phyloP scores from a whole-genome alignment of 2,113 vertebrate species.

The Nothobranchius furzeri region DNA sequence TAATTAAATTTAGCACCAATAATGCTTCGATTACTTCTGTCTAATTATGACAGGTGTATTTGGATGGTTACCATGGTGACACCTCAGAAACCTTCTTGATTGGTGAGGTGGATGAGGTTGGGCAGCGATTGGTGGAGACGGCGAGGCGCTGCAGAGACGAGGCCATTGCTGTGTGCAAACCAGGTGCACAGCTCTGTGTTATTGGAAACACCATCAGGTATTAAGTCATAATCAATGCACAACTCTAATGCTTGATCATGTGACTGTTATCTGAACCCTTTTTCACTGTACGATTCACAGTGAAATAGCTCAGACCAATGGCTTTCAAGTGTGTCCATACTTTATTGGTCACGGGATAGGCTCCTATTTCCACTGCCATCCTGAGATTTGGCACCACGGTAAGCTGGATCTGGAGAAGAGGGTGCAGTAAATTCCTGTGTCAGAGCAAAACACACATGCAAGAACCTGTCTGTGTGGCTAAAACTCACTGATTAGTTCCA shows the following conservation, averaged over 20 bases:
- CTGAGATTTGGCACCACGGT: slow-evolving; percentile 98
- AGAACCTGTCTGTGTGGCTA: background rate
- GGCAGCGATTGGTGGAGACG: slow-evolving; percentile 86
- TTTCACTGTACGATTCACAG: slow-evolving; percentile 61
- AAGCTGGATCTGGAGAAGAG: slow-evolving; percentile 48
- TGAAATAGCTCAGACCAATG: slow-evolving; percentile 78
- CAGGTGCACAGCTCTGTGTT: slow-evolving; percentile 84
- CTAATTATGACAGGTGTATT: slow-evolving; percentile 83
- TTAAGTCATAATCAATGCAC: background rate
- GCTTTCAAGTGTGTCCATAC: slow-evolving; percentile 89
- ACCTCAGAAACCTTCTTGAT: slow-evolving; percentile 97
- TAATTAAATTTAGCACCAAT: background rate
- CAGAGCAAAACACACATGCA: background rate
- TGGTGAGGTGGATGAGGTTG: slow-evolving; percentile 88
- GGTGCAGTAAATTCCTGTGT: background rate
- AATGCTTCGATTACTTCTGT: background rate
- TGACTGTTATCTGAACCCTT: background rate
- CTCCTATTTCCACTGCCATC: slow-evolving; percentile 92
- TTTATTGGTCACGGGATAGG: slow-evolving; percentile 96
- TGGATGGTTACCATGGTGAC: slow-evolving; percentile 96
- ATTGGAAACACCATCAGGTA: slow-evolving; percentile 98
- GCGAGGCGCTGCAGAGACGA: slow-evolving; percentile 92
- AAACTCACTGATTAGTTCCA: no score
- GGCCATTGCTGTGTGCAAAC: slow-evolving; percentile 90
- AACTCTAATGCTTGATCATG: background rate